phyloP scores from a whole-genome alignment of 2,797 vertebrate species.

The Crenichthys baileyi region DNA sequence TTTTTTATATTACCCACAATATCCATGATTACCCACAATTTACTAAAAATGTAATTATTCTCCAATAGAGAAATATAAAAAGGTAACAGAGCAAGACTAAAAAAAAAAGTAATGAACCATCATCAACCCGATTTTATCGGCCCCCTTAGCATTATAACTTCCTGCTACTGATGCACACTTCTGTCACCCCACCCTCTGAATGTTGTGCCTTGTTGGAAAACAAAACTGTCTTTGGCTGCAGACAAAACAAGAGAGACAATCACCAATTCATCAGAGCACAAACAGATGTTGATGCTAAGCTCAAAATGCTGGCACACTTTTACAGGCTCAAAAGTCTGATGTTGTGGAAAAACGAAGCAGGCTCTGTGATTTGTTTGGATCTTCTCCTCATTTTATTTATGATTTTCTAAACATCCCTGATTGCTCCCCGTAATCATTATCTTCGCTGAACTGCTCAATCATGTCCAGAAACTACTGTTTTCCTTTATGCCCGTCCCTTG shows the following conservation, averaged over 20 bases:
- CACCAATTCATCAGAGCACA: conserved; percentile 73
- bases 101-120: conserved; percentile 49
- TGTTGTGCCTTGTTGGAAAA: conserved; percentile 65
- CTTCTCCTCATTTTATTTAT: conserved; percentile 37
- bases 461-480: conserved; percentile 52
- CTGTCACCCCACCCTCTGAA: conserved; percentile 69
- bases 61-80: conserved; percentile 34
- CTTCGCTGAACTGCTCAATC: conserved; percentile 45
- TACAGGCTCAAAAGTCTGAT: conserved; percentile 45
- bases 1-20: too few relatives aligned
- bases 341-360: conserved; percentile 44
- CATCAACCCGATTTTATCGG: conserved; percentile 52
- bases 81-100: conserved; percentile 16
- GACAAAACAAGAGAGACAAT: conserved; percentile 77
- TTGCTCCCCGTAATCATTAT: conserved; percentile 53
- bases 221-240: conserved; percentile 68
- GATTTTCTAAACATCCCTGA: conserved; percentile 60
- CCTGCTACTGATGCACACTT: conserved; percentile 68
- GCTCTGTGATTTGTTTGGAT: conserved; percentile 54
- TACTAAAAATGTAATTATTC: conserved; percentile 52
- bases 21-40: too few relatives aligned
- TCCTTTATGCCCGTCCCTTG: conserved; percentile 25
- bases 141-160: conserved; percentile 58
- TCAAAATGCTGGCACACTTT: conserved; percentile 37
- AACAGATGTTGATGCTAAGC: conserved; percentile 64